Percentiles rank a stretch among this genome's conserved stretches.
These are phyloP conservation scores for Clarias laeviceps DNA, from an alignment of 2,797 vertebrate species.

Conservation along the genomic window DNA sequence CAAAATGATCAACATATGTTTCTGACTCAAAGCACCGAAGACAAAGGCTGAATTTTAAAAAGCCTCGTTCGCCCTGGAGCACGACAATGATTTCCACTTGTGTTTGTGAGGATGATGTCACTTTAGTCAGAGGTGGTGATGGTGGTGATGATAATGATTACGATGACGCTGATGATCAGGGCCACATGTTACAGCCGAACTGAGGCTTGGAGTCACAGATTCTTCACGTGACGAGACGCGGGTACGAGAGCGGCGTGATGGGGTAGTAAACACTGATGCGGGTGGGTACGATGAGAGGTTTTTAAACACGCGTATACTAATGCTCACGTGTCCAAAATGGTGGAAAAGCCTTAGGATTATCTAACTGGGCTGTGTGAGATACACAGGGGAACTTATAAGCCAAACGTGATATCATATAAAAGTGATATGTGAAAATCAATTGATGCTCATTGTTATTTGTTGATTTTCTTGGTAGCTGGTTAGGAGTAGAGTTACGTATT, in stretches of 20 bases:
- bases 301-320: background rate
- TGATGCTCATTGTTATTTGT: background rate
- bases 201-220: background rate
- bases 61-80: conserved; percentile 56
- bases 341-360: background rate
- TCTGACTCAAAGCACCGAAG: conserved; percentile 37
- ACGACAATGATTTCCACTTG: conserved; percentile 70
- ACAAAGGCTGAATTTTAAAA: conserved; percentile 46
- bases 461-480: background rate
- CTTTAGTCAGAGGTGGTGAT: conserved; percentile 53
- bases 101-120: conserved; percentile 61
- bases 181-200: conserved; percentile 62
- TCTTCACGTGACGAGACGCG: background rate
- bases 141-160: conserved; percentile 11
- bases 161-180: conserved; percentile 59
- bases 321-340: background rate
- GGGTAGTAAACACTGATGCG: background rate
- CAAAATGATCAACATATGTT: conserved; percentile 71
- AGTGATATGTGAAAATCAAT: background rate
- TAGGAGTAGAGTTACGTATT: background rate
- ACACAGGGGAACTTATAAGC: background rate
- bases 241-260: background rate
- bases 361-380: background rate
- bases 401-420: background rate
- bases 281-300: too few species aligned